Conservation (phyloP, 2,797 vertebrate species). For the Menidia menidia region DNA sequence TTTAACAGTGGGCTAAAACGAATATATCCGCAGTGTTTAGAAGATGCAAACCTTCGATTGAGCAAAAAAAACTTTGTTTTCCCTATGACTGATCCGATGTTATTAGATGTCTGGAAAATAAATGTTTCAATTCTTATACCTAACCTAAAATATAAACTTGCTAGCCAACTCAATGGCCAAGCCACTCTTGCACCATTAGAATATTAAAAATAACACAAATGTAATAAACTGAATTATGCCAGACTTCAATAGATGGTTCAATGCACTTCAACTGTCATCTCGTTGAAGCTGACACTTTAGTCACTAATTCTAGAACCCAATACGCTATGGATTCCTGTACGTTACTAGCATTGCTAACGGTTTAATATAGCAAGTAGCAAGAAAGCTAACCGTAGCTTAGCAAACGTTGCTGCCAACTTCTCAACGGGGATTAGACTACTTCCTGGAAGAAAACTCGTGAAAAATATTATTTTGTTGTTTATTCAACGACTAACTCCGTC, state of each 20-base stretch:
- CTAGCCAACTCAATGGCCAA: slow-evolving; percentile 69
- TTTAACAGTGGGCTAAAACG: slow-evolving; percentile 27
- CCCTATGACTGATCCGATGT: not conserved
- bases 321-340: slow-evolving; percentile 7
- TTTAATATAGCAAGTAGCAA: slow-evolving; percentile 52
- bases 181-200: slow-evolving; percentile 43
- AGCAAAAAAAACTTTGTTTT: not conserved
- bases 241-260: not conserved
- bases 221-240: not conserved
- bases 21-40: slow-evolving; percentile 11
- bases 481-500: accelerated
- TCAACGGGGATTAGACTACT: slow-evolving; percentile 74
- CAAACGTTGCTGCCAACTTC: slow-evolving; percentile 70
- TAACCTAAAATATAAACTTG: slow-evolving; percentile 38
- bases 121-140: slow-evolving; percentile 11
- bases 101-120: not conserved
- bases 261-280: accelerated
- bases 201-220: not conserved
- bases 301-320: not conserved
- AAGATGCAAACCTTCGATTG: not conserved
- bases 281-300: not conserved
- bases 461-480: not conserved
- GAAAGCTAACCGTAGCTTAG: slow-evolving; percentile 70
- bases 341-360: slow-evolving; percentile 33
- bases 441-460: slow-evolving; percentile 61